Evolutionary conservation across 2,888 invertebrate species (phyloP).

Genomic region (Caenorhabditis sp.): DNA sequence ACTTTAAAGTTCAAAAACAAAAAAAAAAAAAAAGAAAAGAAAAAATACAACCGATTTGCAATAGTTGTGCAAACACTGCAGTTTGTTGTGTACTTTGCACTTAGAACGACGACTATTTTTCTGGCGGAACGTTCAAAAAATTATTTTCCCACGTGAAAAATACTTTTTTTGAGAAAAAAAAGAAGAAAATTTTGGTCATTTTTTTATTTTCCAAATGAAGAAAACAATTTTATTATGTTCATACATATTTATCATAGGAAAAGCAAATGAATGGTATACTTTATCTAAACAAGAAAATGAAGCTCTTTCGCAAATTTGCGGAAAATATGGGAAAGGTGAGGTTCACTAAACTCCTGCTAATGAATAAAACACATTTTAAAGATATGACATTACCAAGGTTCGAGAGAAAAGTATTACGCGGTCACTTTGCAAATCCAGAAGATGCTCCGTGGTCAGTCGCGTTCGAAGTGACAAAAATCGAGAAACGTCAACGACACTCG

Average conservation of each 20-base stretch:
- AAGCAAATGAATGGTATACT: not conserved
- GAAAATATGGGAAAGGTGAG: not conserved
- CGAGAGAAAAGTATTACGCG: slow-evolving; percentile 20
- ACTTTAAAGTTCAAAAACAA: not conserved
- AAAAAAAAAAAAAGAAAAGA: not conserved
- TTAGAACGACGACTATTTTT: not conserved
- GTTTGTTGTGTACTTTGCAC: too few species aligned
- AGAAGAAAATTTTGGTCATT: too few species aligned
- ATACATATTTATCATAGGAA: not conserved
- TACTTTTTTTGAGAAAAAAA: too few species aligned
- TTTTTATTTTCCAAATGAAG: not conserved
- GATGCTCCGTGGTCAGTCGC: slow-evolving; percentile 34
- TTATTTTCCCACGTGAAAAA: not conserved
- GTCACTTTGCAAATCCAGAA: slow-evolving; percentile 4
- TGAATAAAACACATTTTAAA: too few species aligned
- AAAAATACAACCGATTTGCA: not conserved
- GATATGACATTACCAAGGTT: too few species aligned
- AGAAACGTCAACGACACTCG: not conserved
- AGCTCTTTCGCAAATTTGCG: not conserved
- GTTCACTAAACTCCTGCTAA: not conserved
- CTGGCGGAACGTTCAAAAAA: not conserved
- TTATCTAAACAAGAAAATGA: not conserved
- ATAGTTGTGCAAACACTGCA: not conserved
- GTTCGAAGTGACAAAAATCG: not conserved
- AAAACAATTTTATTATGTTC: not conserved